Evolutionary conservation across 2,888 invertebrate species (phyloP).

Genomic region (Aphodius sticticus): DNA sequence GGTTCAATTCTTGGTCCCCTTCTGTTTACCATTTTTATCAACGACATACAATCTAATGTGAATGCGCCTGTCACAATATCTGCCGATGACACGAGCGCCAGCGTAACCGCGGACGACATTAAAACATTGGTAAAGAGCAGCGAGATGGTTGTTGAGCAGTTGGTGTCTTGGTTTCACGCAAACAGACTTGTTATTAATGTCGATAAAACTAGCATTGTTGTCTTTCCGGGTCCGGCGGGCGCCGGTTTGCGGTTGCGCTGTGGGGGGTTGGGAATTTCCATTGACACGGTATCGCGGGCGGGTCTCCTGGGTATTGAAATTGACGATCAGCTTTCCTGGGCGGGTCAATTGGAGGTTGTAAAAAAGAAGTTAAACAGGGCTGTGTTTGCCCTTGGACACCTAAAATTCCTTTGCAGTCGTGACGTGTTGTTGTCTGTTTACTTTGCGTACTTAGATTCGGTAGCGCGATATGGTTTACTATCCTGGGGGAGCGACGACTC

Average conservation of each 20-base stretch:
- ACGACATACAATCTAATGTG: constrained; percentile 15
- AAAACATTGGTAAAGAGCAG: neutral
- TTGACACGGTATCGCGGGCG: neutral
- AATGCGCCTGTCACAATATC: constrained; percentile 7
- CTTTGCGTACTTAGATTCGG: too few species aligned
- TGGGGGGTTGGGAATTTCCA: neutral
- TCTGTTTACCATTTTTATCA: constrained; percentile 14
- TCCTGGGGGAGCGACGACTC: too few species aligned
- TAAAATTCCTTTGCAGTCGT: too few species aligned
- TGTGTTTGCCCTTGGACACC: too few species aligned
- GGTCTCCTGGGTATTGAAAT: neutral
- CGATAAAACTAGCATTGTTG: constrained; percentile 6
- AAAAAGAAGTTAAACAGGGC: too few species aligned
- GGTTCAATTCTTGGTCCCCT: constrained; percentile 7
- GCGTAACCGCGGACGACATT: neutral
- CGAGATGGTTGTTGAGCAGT: neutral
- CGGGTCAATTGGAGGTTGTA: neutral
- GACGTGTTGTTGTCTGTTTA: too few species aligned
- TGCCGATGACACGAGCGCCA: constrained; percentile 16
- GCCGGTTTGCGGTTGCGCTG: neutral
- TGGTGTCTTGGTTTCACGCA: neutral
- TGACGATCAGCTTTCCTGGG: neutral
- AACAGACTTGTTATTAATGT: constrained; percentile 7
- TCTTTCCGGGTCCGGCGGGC: neutral
- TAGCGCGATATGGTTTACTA: too few species aligned